These are phyloP conservation scores for Coenonympha glycerion DNA, from an alignment of 2,888 invertebrate species.

Conservation along the genomic window DNA sequence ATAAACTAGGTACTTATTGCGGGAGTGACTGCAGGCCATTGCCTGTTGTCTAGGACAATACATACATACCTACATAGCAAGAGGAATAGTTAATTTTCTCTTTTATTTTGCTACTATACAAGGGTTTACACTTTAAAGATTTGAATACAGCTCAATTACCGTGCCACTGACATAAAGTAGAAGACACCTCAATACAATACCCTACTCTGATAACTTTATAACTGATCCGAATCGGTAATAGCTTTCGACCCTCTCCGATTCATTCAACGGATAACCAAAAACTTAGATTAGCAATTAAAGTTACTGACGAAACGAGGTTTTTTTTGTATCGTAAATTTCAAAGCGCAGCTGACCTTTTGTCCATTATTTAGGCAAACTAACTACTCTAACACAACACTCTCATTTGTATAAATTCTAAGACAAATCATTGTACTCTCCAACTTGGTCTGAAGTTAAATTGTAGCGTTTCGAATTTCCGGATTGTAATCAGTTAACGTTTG, in stretches of 20 bases:
- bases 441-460: constrained; percentile 16
- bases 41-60: no score
- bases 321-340: background rate
- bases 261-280: background rate
- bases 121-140: no score
- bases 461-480: constrained; percentile 15
- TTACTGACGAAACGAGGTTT: background rate
- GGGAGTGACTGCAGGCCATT: constrained; percentile 12
- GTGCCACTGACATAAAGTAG: no score
- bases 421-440: background rate
- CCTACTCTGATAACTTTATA: no score
- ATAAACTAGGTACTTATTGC: constrained; percentile 46
- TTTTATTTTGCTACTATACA: no score
- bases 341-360: background rate
- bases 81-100: no score
- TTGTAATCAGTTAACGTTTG: constrained; percentile 20
- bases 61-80: no score
- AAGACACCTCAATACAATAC: no score
- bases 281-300: background rate
- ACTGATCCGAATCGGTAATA: no score
- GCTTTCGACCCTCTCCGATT: background rate
- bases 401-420: background rate
- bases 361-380: background rate
- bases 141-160: no score
- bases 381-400: background rate